Conservation (phyloP, 1,140 invertebrate genomes). For the Camponotus floridanus region DNA sequence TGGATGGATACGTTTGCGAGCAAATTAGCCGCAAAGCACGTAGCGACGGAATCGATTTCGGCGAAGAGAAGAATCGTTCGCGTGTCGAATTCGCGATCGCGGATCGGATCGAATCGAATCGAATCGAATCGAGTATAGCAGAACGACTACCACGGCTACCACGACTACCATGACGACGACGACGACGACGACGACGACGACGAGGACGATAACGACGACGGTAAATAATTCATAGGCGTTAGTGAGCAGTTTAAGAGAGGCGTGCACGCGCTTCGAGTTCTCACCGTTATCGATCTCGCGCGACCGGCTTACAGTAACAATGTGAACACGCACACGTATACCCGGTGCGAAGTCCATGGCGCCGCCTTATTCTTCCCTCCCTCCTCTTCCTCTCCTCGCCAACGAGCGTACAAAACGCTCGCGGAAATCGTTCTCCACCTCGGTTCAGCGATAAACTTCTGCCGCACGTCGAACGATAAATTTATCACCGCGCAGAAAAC, state of each 20-base stretch:
- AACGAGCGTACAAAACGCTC: neutral
- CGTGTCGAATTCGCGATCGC: conserved; percentile 39
- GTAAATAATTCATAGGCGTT: conserved; percentile 56
- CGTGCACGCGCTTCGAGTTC: conserved; percentile 42
- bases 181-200: neutral
- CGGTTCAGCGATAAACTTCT: conserved; percentile 20
- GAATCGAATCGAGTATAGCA: neutral
- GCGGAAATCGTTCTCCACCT: conserved; percentile 36
- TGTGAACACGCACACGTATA: neutral
- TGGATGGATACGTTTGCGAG: conserved; percentile 26
- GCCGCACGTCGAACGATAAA: conserved; percentile 23
- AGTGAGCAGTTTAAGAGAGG: conserved; percentile 36
- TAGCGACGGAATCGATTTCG: conserved; percentile 45
- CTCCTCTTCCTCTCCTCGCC: no score
- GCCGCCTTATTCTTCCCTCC: neutral
- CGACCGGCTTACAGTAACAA: conserved; percentile 37
- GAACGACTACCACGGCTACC: neutral
- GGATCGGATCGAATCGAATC: conserved; percentile 1
- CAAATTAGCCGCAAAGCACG: conserved; percentile 33
- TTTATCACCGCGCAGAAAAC: conserved; percentile 48
- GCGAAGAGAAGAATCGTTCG: conserved; percentile 26
- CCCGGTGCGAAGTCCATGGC: neutral
- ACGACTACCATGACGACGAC: no score
- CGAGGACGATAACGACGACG: conserved; percentile 32
- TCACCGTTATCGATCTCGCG: conserved; percentile 53